These are phyloP conservation scores for Emydura subglobosa DNA, from an alignment of 2,113 vertebrate genomes.

Conservation along the genomic window DNA sequence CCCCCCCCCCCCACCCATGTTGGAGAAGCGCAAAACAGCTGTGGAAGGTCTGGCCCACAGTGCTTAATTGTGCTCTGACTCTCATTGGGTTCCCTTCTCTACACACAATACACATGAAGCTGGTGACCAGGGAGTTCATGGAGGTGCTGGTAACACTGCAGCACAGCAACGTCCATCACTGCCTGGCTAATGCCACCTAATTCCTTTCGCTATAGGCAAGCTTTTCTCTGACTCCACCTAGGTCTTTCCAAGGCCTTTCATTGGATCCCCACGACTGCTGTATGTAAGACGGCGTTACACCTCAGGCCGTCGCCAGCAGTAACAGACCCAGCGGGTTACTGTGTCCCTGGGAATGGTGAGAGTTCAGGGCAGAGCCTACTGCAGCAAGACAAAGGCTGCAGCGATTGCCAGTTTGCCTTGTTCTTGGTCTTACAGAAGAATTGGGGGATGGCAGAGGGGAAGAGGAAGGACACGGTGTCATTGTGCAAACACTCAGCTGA, in stretches of 20 bases:
- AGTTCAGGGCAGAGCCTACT: background rate
- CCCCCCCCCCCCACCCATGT: too few relatives aligned
- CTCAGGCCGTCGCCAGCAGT: background rate
- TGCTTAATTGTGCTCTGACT: background rate
- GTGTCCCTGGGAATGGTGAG: background rate
- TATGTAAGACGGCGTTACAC: background rate
- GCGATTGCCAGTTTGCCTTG: background rate
- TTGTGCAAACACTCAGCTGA: background rate
- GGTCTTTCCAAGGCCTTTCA: background rate
- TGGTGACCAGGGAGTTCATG: background rate
- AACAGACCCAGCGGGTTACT: background rate
- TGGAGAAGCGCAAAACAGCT: background rate
- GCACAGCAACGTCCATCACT: background rate
- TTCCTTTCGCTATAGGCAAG: background rate
- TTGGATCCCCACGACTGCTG: background rate
- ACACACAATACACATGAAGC: background rate
- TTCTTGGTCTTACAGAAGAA: background rate
- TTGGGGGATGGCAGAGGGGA: background rate
- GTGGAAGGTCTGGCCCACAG: background rate
- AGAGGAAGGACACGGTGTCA: background rate
- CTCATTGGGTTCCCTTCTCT: conserved; percentile 15
- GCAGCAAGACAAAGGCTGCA: background rate
- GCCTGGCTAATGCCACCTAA: background rate
- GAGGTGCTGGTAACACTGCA: background rate
- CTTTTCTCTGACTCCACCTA: conserved; percentile 2